These are phyloP conservation scores for Uropetala carovei DNA, from an alignment of 2,888 invertebrate species.

Conservation along the genomic window DNA sequence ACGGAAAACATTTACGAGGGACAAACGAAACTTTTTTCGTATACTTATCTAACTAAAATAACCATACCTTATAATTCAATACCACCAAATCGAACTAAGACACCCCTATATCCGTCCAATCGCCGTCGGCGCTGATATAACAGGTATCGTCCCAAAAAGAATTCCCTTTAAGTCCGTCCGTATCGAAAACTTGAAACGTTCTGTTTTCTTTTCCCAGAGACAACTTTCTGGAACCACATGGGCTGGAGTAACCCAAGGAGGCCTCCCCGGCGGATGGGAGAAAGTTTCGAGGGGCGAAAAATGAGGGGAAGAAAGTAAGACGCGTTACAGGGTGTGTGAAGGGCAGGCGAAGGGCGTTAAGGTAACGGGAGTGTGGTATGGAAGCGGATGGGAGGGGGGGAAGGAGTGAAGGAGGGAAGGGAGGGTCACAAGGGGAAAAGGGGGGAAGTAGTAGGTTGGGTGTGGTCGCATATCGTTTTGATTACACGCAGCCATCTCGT, in stretches of 20 bases:
- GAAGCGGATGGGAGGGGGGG: neutral
- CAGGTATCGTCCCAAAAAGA: too few relatives aligned
- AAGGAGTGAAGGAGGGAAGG: neutral
- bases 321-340: too few relatives aligned
- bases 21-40: too few relatives aligned
- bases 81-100: too few relatives aligned
- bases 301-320: neutral
- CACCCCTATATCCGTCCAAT: too few relatives aligned
- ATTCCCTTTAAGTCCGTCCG: too few relatives aligned
- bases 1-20: too few relatives aligned
- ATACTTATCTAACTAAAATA: too few relatives aligned
- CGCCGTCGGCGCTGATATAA: too few relatives aligned
- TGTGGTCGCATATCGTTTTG: slow-evolving; percentile 1
- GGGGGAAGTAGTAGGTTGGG: neutral
- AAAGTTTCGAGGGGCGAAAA: neutral
- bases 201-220: neutral
- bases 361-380: neutral
- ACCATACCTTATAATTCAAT: too few relatives aligned
- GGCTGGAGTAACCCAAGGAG: neutral
- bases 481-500: slow-evolving; percentile 1
- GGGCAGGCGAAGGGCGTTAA: too few relatives aligned
- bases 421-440: neutral
- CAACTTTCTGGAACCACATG: neutral
- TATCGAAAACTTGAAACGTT: neutral
- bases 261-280: neutral